phyloP scores from a whole-genome alignment of 2,888 invertebrate genomes.

The Synanthedon andrenaeformis region DNA sequence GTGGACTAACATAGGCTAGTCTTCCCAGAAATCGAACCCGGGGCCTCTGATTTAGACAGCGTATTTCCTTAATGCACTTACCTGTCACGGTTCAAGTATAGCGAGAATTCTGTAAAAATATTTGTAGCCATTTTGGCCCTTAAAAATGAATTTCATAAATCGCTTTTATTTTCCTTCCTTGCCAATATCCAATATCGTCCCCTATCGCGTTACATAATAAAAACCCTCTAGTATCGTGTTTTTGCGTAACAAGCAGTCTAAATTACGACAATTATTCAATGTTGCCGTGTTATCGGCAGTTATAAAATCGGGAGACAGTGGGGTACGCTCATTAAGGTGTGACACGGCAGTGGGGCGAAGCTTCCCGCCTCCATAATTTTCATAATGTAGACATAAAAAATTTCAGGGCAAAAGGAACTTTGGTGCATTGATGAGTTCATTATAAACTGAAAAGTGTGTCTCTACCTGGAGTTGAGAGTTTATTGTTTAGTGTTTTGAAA shows the following conservation, averaged over 20 bases:
- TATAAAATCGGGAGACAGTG: conserved; percentile 34
- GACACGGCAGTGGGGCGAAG: conserved; percentile 14
- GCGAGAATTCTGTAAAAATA: no score
- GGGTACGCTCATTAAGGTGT: conserved; percentile 9
- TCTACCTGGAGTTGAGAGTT: no score
- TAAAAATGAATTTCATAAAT: no score
- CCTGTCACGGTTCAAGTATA: no score
- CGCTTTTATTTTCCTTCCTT: conserved; percentile 2
- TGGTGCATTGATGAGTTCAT: conserved; percentile 8
- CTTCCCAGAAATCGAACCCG: no score
- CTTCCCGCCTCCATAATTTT: conserved; percentile 9
- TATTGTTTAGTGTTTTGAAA: neutral
- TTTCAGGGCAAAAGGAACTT: conserved; percentile 11
- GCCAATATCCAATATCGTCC: conserved; percentile 12
- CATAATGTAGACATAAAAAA: conserved; percentile 20
- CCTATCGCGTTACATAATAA: conserved; percentile 45
- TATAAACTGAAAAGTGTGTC: no score
- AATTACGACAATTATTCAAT: conserved; percentile 69
- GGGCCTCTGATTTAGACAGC: no score
- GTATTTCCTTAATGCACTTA: no score
- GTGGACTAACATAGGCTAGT: no score
- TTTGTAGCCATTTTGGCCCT: no score
- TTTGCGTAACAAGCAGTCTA: conserved; percentile 57
- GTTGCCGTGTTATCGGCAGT: conserved; percentile 61
- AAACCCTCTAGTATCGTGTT: conserved; percentile 44